Conservation (phyloP, 2,113 vertebrate species). For the Micronycteris hirsuta region DNA sequence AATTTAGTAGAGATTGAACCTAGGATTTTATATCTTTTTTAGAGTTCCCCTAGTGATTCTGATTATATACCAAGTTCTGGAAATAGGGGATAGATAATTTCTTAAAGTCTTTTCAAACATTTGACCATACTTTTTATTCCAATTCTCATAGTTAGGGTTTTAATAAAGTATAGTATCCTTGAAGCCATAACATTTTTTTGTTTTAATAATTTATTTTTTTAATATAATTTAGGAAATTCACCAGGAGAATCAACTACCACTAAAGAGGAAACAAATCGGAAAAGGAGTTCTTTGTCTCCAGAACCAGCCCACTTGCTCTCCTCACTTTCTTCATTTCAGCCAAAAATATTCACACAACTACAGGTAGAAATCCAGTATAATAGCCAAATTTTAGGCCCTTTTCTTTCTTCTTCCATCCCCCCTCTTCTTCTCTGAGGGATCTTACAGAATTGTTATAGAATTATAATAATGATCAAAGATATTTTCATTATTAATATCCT, state of each 20-base stretch:
- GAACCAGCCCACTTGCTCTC: constrained; percentile 82
- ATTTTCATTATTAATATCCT: constrained; percentile 38
- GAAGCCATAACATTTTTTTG: constrained; percentile 31
- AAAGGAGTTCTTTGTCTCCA: constrained; percentile 68
- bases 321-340: constrained; percentile 84
- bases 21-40: not conserved
- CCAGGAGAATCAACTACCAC: constrained; percentile 65
- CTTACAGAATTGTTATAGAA: constrained; percentile 27
- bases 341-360: constrained; percentile 87
- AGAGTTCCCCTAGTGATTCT: not conserved
- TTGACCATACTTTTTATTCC: constrained; percentile 12
- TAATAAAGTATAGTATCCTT: constrained; percentile 9
- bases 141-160: not conserved
- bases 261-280: constrained; percentile 75
- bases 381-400: not conserved
- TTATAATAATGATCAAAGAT: constrained; percentile 20
- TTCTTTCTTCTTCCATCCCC: not conserved
- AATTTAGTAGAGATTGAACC: not conserved
- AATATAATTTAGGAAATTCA: constrained; percentile 73
- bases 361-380: constrained; percentile 77
- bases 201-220: constrained; percentile 54
- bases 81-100: constrained; percentile 13
- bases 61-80: not conserved
- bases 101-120: constrained; percentile 2
- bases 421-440: not conserved